Base-by-base conservation (phyloP, 2,113 vertebrate genomes). In the Gopherus evgoodei region DNA sequence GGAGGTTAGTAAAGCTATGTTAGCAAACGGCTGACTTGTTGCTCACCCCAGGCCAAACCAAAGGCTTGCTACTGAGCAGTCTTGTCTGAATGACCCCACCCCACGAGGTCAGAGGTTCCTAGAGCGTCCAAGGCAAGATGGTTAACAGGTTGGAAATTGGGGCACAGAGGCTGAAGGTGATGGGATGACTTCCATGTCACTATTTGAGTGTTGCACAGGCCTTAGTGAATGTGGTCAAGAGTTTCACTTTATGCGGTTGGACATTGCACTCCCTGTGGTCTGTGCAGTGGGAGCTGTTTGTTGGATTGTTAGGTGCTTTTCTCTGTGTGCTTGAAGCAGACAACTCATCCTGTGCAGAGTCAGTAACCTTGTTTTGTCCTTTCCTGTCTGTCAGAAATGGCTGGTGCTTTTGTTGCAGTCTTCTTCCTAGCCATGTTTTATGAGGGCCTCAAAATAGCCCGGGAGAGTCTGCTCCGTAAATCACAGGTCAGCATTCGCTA, bases 401-500 rank as follows among this genome's bases (percentile, higher is more conserved):
- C 98, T 1, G 99, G 98, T 31, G 99, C 99, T 11, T 99, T 99
- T 72, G 98, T 99, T 14, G 99, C 98, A 0, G 98, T 99, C 50
- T 99, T 99, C 98, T 97, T 99, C 94, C 95, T 99, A 97, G 99
- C 99, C 27, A 95, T 99, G 95, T 98, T 99, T 91, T 99, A 99
- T 42, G 99, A 99, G 97, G 99, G 99, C 17, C 98, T 99, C 94
- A 99, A 99, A 98, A 99, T 99, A 24, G 98, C 99, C 24, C 98
- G 99, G 2, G 99, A 99, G 95, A 95, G 98, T 86, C 97, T 99
- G 94, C 98, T 99, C 79, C 98, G 99, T 1, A 99, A 99, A 95
- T 99, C 99, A 80, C 99, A 99, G 94, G 99, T 99, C 97, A 99
- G 99, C 97, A 99, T 99, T 86, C 99, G 99, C 89, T 99, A 99